phyloP scores from a whole-genome alignment of 2,113 vertebrate species.

The Murina feae region DNA sequence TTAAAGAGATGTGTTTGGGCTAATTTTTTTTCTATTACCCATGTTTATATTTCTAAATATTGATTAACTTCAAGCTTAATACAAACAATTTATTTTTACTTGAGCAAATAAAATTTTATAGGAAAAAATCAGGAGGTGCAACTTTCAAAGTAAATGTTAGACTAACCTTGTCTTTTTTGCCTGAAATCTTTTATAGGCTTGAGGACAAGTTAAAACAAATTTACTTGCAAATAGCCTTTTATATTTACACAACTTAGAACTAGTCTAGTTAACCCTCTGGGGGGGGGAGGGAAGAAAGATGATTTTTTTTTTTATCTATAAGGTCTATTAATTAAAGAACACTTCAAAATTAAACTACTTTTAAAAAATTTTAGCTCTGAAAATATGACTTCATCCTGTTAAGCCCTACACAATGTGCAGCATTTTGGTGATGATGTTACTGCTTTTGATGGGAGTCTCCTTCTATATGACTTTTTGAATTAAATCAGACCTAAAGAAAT shows the following conservation, averaged over 20 bases:
- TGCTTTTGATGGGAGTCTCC: background rate
- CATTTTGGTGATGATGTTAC: background rate
- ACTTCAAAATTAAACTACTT: background rate
- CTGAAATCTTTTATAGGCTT: background rate
- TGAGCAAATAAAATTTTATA: background rate
- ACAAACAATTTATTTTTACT: background rate
- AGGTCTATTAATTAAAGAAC: background rate
- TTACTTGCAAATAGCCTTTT: background rate
- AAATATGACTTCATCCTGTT: background rate
- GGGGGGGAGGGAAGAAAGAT: background rate
- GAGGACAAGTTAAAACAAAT: background rate
- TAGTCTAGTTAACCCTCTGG: background rate
- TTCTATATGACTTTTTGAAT: background rate
- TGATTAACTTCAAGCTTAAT: background rate
- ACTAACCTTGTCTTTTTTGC: background rate
- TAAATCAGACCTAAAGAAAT: background rate
- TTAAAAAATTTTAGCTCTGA: background rate
- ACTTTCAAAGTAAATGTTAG: background rate
- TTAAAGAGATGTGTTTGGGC: background rate
- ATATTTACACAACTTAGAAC: background rate
- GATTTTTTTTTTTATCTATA: background rate
- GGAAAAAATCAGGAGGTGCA: background rate
- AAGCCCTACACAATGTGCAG: background rate
- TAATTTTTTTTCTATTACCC: background rate
- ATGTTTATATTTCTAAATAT: background rate